Evolutionary conservation across 2,888 invertebrate genomes (phyloP).

Genomic region (Piscicola geometra): DNA sequence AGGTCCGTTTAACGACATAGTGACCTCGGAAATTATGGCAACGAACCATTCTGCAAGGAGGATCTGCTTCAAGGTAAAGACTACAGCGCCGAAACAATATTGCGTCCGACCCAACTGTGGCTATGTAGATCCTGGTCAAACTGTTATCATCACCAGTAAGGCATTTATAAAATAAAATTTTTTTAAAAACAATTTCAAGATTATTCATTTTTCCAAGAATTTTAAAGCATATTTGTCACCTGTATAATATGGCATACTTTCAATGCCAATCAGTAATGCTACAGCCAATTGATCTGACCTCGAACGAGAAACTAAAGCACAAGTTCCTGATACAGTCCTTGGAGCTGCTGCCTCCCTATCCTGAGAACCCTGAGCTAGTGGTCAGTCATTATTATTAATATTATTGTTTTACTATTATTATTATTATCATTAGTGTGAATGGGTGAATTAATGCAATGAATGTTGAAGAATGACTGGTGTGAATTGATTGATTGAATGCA

Average conservation of each 20-base stretch:
- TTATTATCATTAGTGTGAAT: too few species aligned
- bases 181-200: too few species aligned
- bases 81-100: constrained; percentile 37
- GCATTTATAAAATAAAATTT: too few species aligned
- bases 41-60: constrained; percentile 22
- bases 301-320: constrained; percentile 33
- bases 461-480: too few species aligned
- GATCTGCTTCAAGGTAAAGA: constrained; percentile 35
- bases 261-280: constrained; percentile 26
- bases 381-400: too few species aligned
- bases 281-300: constrained; percentile 22
- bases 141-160: constrained; percentile 29
- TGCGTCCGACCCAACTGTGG: constrained; percentile 37
- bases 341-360: neutral
- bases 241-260: neutral
- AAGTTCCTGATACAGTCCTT: constrained; percentile 35
- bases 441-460: too few species aligned
- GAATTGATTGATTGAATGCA: neutral
- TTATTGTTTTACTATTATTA: too few species aligned
- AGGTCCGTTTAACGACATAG: constrained; percentile 36
- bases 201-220: too few species aligned
- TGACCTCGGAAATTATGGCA: constrained; percentile 19
- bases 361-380: constrained; percentile 29
- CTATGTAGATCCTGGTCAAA: constrained; percentile 30
- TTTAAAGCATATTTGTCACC: neutral